phyloP scores from a whole-genome alignment of 2,797 vertebrate species.

The Harpagifer antarcticus region DNA sequence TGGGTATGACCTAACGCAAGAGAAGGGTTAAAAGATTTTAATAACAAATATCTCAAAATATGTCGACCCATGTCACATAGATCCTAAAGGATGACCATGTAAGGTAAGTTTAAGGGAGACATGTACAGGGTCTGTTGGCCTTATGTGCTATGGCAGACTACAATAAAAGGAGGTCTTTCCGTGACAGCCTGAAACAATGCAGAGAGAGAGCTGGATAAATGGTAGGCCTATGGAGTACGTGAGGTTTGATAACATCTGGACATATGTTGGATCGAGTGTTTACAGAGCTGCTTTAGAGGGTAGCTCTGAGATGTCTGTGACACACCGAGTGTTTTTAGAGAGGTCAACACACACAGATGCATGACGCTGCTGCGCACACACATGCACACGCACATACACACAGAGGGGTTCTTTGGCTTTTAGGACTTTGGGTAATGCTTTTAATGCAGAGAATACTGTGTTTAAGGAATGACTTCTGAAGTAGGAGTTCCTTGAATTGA shows the following conservation, averaged over 20 bases:
- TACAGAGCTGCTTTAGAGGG: constrained; percentile 37
- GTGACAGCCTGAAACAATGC: constrained; percentile 62
- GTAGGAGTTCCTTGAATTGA: constrained; percentile 1
- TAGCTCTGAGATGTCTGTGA: constrained; percentile 39
- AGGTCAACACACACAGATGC: constrained; percentile 30
- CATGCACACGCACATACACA: not conserved
- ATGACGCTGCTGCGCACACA: constrained; percentile 9
- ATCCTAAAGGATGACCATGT: constrained; percentile 25
- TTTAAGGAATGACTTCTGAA: constrained; percentile 14
- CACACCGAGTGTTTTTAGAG: not conserved
- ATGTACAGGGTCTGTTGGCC: constrained; percentile 9
- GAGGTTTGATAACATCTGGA: constrained; percentile 49
- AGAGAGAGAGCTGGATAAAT: constrained; percentile 32
- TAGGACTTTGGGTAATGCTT: constrained; percentile 21
- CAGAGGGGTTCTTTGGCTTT: constrained; percentile 11
- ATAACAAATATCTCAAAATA: no score
- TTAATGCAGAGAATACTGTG: not conserved
- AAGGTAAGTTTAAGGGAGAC: constrained; percentile 17
- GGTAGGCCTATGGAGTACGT: constrained; percentile 18
- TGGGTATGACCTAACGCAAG: no score
- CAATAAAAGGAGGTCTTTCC: constrained; percentile 47
- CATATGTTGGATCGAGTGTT: constrained; percentile 41
- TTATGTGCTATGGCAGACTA: constrained; percentile 13
- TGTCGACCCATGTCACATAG: not conserved
- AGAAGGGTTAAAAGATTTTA: no score